phyloP scores from a whole-genome alignment of 2,113 vertebrate species.

The Esox niger region DNA sequence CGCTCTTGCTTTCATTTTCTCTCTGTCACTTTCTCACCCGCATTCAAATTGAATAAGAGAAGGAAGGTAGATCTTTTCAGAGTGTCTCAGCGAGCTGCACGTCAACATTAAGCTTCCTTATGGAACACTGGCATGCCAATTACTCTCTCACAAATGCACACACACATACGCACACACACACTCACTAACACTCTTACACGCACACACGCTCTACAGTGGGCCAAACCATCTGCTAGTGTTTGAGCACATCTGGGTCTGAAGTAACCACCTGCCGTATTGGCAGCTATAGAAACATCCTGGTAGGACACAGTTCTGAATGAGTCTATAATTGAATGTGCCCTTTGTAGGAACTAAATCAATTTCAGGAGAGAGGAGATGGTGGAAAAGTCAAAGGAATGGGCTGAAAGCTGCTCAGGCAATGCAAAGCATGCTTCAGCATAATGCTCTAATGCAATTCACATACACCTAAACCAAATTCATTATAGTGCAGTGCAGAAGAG shows the following conservation, averaged over 20 bases:
- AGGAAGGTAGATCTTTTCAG: too few relatives aligned
- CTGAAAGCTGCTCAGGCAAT: constrained; percentile 10
- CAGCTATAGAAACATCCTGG: constrained; percentile 25
- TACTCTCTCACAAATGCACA: background rate
- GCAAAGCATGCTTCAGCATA: constrained; percentile 9
- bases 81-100: too few relatives aligned
- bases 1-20: too few relatives aligned
- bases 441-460: constrained; percentile 2
- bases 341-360: constrained; percentile 33
- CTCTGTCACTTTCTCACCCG: too few relatives aligned
- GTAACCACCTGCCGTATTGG: constrained; percentile 39
- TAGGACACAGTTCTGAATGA: constrained; percentile 33
- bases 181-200: constrained; percentile 7
- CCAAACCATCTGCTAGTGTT: constrained; percentile 36
- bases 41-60: too few relatives aligned
- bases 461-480: background rate
- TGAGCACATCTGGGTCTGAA: constrained; percentile 47
- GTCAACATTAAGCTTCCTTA: too few relatives aligned
- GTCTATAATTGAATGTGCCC: constrained; percentile 33
- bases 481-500: background rate
- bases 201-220: background rate
- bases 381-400: constrained; percentile 24
- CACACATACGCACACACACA: constrained; percentile 12
- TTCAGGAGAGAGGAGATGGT: constrained; percentile 31
- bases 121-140: too few relatives aligned